Percentiles rank a stretch among this genome's conserved stretches.
Conservation (phyloP, 2,797 vertebrate genomes). For the Ataeniobius toweri region DNA sequence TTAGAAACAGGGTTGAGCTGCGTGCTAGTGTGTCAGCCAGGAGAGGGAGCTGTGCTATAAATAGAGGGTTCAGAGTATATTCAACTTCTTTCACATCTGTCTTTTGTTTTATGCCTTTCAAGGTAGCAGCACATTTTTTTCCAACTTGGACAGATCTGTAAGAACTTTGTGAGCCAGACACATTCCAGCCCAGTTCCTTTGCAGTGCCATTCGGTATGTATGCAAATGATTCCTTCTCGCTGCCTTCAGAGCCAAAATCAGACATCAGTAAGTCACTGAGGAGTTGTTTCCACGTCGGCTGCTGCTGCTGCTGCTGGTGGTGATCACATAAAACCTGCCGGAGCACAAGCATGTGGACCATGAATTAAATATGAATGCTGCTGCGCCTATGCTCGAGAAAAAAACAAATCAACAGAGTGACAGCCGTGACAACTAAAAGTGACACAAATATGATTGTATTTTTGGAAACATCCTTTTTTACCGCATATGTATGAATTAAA, state of each 20-base stretch:
- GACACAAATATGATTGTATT: constrained; percentile 10
- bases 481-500: background rate
- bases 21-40: constrained; percentile 51
- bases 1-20: constrained; percentile 35
- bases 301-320: constrained; percentile 42
- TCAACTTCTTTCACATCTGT: background rate
- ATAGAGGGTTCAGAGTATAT: constrained; percentile 28
- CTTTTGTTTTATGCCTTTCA: constrained; percentile 11
- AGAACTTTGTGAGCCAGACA: background rate
- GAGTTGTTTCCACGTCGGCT: constrained; percentile 57
- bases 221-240: constrained; percentile 46
- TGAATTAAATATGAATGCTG: constrained; percentile 70
- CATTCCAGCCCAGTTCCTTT: background rate
- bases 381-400: constrained; percentile 10
- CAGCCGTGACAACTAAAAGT: constrained; percentile 2
- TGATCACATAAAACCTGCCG: constrained; percentile 71
- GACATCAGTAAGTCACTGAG: constrained; percentile 72
- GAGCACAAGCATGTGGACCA: constrained; percentile 30
- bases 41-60: constrained; percentile 72
- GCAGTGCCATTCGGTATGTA: constrained; percentile 18
- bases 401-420: constrained; percentile 10
- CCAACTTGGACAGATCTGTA: background rate
- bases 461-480: constrained; percentile 1
- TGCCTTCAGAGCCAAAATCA: constrained; percentile 66
- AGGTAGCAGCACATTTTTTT: background rate